phyloP scores from a whole-genome alignment of 2,888 invertebrate genomes.

The Lasioglossum morio region DNA sequence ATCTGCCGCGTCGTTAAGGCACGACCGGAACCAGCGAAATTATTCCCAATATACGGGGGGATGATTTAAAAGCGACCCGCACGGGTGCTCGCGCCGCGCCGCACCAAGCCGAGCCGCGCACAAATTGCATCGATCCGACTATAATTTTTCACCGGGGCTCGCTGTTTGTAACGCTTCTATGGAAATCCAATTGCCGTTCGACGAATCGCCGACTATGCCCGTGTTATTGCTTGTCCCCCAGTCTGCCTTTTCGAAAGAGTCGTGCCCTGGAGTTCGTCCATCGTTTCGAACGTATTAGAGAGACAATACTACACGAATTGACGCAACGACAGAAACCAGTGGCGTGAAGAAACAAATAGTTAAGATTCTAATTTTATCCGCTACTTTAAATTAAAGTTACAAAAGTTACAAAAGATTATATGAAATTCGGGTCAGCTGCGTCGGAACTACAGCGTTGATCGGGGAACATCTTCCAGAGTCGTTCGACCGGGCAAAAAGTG shows the following conservation, averaged over 20 bases:
- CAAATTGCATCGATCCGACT: slow-evolving; percentile 18
- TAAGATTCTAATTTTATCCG: background rate
- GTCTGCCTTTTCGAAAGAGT: background rate
- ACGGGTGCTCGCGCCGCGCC: background rate
- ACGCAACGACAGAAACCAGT: background rate
- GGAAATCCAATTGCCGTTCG: slow-evolving; percentile 14
- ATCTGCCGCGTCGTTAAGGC: slow-evolving; percentile 47
- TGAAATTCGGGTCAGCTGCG: background rate
- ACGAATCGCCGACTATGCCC: slow-evolving; percentile 1
- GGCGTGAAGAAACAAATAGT: background rate
- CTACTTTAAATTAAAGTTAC: background rate
- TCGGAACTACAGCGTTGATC: slow-evolving; percentile 8
- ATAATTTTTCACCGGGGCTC: slow-evolving; percentile 18
- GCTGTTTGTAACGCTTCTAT: background rate
- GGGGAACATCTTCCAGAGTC: background rate
- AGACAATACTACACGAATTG: background rate
- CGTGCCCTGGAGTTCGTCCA: background rate
- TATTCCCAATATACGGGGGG: slow-evolving; percentile 43
- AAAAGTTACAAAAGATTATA: no score
- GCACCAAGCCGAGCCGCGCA: background rate
- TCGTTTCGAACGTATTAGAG: background rate
- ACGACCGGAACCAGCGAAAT: slow-evolving; percentile 44
- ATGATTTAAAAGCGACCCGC: slow-evolving; percentile 43
- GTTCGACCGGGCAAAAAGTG: slow-evolving; percentile 47
- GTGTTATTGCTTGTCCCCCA: background rate